These are phyloP conservation scores for Ceratosolen solmsi DNA, from an alignment of 1,140 invertebrate genomes.

Conservation along the genomic window DNA sequence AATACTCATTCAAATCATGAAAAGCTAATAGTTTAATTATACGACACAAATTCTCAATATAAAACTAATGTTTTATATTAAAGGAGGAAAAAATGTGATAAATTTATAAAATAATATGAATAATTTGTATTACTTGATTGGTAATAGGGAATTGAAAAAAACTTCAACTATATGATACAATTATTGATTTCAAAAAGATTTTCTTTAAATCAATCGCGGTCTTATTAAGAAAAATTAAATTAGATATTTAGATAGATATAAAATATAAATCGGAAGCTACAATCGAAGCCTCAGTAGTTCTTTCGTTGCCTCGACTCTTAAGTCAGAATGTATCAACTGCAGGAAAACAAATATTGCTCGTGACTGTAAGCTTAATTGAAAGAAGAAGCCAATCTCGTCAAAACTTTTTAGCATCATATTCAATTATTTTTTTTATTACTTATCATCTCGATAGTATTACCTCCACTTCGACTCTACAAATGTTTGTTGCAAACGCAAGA, in stretches of 20 bases:
- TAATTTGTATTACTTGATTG: too few species aligned
- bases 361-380: constrained; percentile 1
- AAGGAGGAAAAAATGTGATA: too few species aligned
- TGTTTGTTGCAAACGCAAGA: background rate
- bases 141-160: background rate
- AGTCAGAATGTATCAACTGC: background rate
- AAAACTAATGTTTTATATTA: too few species aligned
- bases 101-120: too few species aligned
- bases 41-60: too few species aligned
- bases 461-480: background rate
- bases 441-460: background rate
- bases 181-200: background rate
- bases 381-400: background rate
- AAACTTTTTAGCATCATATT: background rate
- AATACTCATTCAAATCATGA: too few species aligned
- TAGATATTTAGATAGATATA: constrained; percentile 13
- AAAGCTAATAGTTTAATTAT: too few species aligned
- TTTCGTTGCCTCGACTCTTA: background rate
- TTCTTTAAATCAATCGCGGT: background rate
- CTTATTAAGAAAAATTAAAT: background rate
- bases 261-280: background rate
- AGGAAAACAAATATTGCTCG: background rate
- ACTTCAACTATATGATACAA: background rate
- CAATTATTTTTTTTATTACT: background rate
- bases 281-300: background rate